Evolutionary conservation across 2,888 invertebrate species (phyloP).

Genomic region (Ernsta delagoae): DNA sequence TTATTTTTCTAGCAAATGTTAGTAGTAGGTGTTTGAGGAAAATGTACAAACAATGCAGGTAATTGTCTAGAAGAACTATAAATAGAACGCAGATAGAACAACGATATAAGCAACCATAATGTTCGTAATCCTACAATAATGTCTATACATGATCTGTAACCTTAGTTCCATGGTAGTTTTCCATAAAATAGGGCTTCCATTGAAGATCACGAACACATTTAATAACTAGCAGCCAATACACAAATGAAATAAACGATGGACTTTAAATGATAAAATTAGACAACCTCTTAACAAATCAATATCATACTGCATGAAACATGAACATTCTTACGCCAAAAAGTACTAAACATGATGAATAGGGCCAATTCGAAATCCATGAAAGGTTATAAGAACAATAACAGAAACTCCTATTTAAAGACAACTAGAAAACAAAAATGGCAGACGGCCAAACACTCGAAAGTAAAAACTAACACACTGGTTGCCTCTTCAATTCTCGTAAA

Average conservation of each 20-base stretch:
- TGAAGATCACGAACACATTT: too few relatives aligned
- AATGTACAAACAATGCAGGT: neutral
- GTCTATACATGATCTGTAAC: neutral
- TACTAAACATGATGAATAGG: too few relatives aligned
- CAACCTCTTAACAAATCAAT: neutral
- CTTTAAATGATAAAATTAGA: neutral
- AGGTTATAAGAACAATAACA: conserved; percentile 6
- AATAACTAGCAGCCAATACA: too few relatives aligned
- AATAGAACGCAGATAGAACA: neutral
- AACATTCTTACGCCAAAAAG: neutral
- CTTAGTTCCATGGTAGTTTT: neutral
- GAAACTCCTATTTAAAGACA: conserved; percentile 25
- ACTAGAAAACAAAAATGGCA: conserved; percentile 21
- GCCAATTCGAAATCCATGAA: neutral
- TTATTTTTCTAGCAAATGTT: conserved; percentile 2
- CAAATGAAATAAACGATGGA: neutral
- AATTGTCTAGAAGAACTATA: neutral
- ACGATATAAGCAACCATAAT: neutral
- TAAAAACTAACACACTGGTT: conserved; percentile 29
- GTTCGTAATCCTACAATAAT: neutral
- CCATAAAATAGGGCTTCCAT: too few relatives aligned
- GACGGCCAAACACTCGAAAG: conserved; percentile 17
- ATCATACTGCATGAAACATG: too few relatives aligned
- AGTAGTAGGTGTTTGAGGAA: neutral
- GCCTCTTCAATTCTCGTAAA: conserved; percentile 18